A percentile compares a stretch with the other conserved stretches of the same genome.
Conservation (phyloP, 2,888 invertebrate species). For the Zele albiditarsus region DNA sequence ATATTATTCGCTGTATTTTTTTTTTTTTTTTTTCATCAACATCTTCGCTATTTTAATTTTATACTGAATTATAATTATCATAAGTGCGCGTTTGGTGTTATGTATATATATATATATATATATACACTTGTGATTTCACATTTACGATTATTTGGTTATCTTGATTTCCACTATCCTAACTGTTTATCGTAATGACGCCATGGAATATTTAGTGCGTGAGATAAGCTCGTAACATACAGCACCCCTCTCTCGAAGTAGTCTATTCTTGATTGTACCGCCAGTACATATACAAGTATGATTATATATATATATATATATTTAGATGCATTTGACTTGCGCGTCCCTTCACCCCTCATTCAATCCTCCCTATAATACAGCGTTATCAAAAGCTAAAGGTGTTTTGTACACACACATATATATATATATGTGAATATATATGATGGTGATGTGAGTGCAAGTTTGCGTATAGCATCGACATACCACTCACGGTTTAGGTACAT, state of each 20-base stretch:
- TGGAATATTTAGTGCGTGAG: slow-evolving; percentile 17
- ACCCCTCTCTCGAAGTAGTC: slow-evolving; percentile 8
- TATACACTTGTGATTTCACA: background rate
- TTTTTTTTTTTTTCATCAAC: background rate
- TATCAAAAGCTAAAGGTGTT: slow-evolving; percentile 6
- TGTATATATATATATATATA: background rate
- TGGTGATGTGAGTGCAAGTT: background rate
- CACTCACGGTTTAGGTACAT: slow-evolving; percentile 21
- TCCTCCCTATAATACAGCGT: background rate
- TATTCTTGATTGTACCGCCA: slow-evolving; percentile 2
- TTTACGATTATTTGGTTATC: background rate
- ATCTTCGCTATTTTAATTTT: background rate
- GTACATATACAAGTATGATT: background rate
- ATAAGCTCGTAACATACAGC: slow-evolving; percentile 5
- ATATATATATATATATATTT: background rate
- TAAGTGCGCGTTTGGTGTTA: background rate
- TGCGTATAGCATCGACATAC: background rate
- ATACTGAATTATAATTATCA: background rate
- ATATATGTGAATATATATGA: no score
- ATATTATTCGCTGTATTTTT: background rate
- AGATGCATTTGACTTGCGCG: background rate
- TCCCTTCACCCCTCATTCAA: background rate
- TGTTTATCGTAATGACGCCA: slow-evolving; percentile 12
- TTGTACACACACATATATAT: background rate
- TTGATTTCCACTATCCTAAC: slow-evolving; percentile 11